Percentiles rank a stretch among this genome's conserved stretches.
Conservation (phyloP, 1,140 invertebrate species). For the Cyclina sinensis region DNA sequence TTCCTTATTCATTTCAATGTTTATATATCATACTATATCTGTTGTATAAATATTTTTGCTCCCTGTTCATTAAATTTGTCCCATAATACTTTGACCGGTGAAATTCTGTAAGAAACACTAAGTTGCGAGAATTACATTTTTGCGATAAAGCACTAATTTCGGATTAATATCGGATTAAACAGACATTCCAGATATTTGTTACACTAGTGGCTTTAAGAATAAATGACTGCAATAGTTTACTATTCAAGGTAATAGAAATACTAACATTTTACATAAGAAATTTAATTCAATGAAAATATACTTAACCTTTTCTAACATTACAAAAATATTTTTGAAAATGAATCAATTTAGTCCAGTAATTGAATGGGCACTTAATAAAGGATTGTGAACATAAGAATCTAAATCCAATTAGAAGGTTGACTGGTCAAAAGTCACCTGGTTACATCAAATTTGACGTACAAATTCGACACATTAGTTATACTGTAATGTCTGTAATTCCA, state of each 20-base stretch:
- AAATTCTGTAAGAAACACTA: not conserved
- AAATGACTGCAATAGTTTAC: slow-evolving; percentile 28
- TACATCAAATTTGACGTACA: not conserved
- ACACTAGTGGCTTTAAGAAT: slow-evolving; percentile 39
- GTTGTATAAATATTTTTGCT: not conserved
- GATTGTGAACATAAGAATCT: not conserved
- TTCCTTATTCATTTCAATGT: slow-evolving; percentile 49
- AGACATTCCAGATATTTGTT: slow-evolving; percentile 2
- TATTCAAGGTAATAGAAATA: slow-evolving; percentile 7
- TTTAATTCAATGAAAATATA: slow-evolving; percentile 33
- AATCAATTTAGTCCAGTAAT: slow-evolving; percentile 12
- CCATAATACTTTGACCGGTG: slow-evolving; percentile 24
- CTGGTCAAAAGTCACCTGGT: not conserved
- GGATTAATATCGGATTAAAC: slow-evolving; percentile 50
- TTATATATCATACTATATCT: slow-evolving; percentile 25
- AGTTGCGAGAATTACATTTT: slow-evolving; percentile 26
- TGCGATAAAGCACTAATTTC: slow-evolving; percentile 39
- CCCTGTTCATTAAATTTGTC: slow-evolving; percentile 30
- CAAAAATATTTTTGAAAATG: slow-evolving; percentile 16
- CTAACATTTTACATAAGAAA: not conserved
- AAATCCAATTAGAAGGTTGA: not conserved
- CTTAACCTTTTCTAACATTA: slow-evolving; percentile 15
- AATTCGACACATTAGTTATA: too few relatives aligned
- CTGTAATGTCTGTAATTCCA: too few relatives aligned
- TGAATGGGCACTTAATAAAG: slow-evolving; percentile 11